Evolutionary conservation across 2,888 invertebrate species (phyloP), one percentile per base, ranked within the genome.

Genomic region (Octonoba sinensis): DNA sequence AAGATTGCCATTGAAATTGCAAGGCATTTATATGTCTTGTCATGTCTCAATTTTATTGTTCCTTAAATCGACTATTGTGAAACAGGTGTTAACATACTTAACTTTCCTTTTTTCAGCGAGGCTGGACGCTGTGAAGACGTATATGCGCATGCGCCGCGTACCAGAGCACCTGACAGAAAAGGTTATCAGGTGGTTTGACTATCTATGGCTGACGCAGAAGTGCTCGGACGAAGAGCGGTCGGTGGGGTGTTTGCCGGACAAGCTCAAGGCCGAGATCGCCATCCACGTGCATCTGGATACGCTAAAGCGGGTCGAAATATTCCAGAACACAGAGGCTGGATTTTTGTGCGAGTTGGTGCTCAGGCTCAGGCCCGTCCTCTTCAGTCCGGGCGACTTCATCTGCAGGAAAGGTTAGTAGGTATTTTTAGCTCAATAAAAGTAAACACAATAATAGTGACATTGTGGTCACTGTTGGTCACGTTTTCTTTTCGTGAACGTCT

Each of bases 151-250:
- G 94, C 92, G 98, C 71, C 91, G 97, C 86, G 98, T 99, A 85
- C 98, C 98, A 56, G 94, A 93, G 87, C 95, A 96, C 89, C 92
- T 99, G 83, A 97, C 99, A 90, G 95, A 96, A 87, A 97, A 98
- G 90, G 98, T 96, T 86, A 98, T 99, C 90, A 96, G 97, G 90
- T 99, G 98, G 98, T 99, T 98, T 90, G 98, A 99, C 91, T 98
- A 99, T 90, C 92, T 98, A 87, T 99, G 99, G 98, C 93, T 97
- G 87, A 97, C 97, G 86, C 97, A 99, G 91, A 98, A 98, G 91
- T 97, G 97, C 88, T 96, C 97, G 27, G 97, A 98, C 89, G 98
- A 99, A 89, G 97, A 98, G 89, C 94, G 94, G 89, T 96, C 96
- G 78, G 96, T 97, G 86, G 95, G 95, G 88, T 96, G 96, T 91